phyloP scores from a whole-genome alignment of 2,113 vertebrate genomes.

The Austrofundulus limnaeus region DNA sequence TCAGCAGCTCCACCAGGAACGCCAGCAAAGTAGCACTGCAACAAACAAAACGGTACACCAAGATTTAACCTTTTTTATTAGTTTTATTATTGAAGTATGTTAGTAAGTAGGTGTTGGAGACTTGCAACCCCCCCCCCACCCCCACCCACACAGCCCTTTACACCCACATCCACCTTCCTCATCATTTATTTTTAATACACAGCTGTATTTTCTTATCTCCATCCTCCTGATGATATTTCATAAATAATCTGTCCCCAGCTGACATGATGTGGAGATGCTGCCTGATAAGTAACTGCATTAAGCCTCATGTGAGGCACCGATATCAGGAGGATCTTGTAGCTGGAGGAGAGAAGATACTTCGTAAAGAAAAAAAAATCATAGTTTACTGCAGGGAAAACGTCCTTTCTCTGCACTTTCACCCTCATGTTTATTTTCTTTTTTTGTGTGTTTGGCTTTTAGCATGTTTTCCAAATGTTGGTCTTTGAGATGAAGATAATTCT shows the following conservation, averaged over 20 bases:
- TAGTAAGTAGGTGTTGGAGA: neutral
- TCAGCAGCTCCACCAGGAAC: conserved; percentile 96
- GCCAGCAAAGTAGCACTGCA: conserved; percentile 94
- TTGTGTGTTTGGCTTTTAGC: conserved; percentile 15
- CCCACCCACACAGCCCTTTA: neutral
- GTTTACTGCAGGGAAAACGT: conserved; percentile 18
- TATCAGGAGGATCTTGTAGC: conserved; percentile 11
- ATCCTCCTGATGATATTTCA: conserved; percentile 25
- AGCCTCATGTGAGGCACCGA: conserved; percentile 5
- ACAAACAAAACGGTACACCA: conserved; percentile 24
- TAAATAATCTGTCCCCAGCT: conserved; percentile 3
- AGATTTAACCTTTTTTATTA: neutral
- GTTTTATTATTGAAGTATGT: neutral
- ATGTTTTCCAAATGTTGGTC: conserved; percentile 15
- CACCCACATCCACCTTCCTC: neutral
- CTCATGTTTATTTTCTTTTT: conserved; percentile 14
- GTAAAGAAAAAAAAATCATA: conserved; percentile 8
- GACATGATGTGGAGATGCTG: conserved; percentile 23
- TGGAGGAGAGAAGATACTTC: conserved; percentile 8
- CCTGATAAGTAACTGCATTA: conserved; percentile 24
- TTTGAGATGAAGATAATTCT: conserved; percentile 20
- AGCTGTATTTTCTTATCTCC: conserved; percentile 1
- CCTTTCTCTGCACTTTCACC: conserved; percentile 14
- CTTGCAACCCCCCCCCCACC: neutral
- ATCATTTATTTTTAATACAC: conserved; percentile 20